A percentile compares a stretch with the other conserved stretches of the same genome.
phyloP scores from a whole-genome alignment of 2,888 invertebrate genomes.

The Geotrupes spiniger region DNA sequence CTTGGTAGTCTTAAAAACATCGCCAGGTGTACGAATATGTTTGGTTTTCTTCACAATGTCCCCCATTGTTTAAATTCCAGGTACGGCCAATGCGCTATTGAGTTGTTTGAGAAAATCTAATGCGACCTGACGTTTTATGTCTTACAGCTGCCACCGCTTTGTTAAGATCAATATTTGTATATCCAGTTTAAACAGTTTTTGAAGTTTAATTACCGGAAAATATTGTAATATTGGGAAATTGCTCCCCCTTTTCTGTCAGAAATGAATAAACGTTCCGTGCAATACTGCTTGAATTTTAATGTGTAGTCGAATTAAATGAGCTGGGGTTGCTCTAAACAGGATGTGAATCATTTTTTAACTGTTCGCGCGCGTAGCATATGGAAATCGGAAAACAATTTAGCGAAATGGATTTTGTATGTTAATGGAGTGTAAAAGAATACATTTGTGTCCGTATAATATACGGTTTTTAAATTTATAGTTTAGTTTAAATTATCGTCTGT shows the following conservation, averaged over 20 bases:
- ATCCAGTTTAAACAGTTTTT: conserved; percentile 14
- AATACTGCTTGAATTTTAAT: conserved; percentile 11
- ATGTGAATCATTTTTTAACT: conserved; percentile 8
- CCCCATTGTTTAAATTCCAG: conserved; percentile 39
- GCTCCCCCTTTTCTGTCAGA: background rate
- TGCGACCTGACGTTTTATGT: conserved; percentile 6
- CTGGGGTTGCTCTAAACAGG: conserved; percentile 5
- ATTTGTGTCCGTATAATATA: background rate
- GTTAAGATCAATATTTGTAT: conserved; percentile 9
- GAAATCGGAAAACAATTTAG: conserved; percentile 15
- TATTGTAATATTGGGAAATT: conserved; percentile 10
- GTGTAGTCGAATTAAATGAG: conserved; percentile 7
- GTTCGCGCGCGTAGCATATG: conserved; percentile 11
- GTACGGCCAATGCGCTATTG: conserved; percentile 34
- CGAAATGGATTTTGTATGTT: conserved; percentile 19
- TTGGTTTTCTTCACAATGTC: conserved; percentile 38
- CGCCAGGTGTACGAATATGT: conserved; percentile 26
- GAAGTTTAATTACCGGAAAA: conserved; percentile 19
- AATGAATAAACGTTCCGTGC: background rate
- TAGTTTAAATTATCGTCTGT: too few species aligned
- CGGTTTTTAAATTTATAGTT: too few species aligned
- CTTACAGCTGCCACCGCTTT: conserved; percentile 3
- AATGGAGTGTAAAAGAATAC: conserved; percentile 6
- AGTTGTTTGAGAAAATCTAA: conserved; percentile 28
- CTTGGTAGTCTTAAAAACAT: conserved; percentile 5